Conservation (phyloP, 2,888 invertebrate genomes). For the Callinectes sapidus region DNA sequence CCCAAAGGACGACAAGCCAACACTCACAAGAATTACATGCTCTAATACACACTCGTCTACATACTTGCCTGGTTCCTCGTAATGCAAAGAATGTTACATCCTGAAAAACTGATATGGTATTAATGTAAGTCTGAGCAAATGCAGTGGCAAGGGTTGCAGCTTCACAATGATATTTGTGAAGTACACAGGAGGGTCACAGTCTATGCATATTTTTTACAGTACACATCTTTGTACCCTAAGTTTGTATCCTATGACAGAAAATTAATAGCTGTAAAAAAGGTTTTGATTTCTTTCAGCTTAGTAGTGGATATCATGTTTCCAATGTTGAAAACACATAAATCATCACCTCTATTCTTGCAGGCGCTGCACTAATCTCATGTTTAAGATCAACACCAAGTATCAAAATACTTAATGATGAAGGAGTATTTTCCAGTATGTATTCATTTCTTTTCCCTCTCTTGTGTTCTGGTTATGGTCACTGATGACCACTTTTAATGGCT, state of each 20-base stretch:
- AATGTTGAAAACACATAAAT: neutral
- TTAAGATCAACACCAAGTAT: neutral
- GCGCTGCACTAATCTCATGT: neutral
- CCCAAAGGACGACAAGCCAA: neutral
- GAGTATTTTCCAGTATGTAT: neutral
- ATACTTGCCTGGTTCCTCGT: neutral
- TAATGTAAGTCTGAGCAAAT: conserved; percentile 27
- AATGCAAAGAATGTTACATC: neutral
- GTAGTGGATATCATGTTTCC: neutral
- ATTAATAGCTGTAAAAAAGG: neutral
- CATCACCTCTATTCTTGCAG: neutral
- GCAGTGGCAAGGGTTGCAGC: conserved; percentile 4
- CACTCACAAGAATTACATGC: neutral
- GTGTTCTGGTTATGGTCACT: neutral
- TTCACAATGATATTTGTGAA: neutral
- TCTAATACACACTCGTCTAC: neutral
- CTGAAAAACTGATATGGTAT: conserved; percentile 20
- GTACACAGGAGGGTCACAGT: conserved; percentile 21
- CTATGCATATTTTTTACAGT: conserved; percentile 17
- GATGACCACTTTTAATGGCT: neutral
- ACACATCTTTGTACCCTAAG: conserved; percentile 29
- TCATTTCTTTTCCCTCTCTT: neutral
- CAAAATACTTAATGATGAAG: neutral
- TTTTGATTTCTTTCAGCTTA: neutral
- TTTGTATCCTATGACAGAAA: conserved; percentile 17